A percentile compares a stretch with the other conserved stretches of the same genome.
phyloP scores from a whole-genome alignment of 2,888 invertebrate genomes.

The Tetramorium bicarinatum region DNA sequence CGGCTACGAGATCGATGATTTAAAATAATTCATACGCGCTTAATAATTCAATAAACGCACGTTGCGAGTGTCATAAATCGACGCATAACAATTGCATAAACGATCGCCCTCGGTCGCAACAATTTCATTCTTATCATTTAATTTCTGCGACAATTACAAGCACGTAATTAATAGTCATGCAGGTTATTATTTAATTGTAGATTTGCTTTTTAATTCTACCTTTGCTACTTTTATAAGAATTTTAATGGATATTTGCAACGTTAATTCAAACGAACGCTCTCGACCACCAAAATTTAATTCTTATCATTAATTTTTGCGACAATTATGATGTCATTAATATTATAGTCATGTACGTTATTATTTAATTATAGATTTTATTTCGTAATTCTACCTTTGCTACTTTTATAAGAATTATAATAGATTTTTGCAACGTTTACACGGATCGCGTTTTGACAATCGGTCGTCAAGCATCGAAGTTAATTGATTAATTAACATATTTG shows the following conservation, averaged over 20 bases:
- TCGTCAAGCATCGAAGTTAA: neutral
- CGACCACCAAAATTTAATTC: neutral
- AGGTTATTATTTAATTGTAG: neutral
- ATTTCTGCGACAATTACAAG: neutral
- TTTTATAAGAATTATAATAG: neutral
- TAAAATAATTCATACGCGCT: slow-evolving; percentile 14
- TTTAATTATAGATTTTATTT: neutral
- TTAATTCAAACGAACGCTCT: neutral
- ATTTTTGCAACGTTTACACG: neutral
- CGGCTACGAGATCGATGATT: slow-evolving; percentile 13
- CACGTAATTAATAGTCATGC: no score
- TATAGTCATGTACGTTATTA: neutral
- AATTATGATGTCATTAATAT: no score
- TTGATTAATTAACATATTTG: neutral
- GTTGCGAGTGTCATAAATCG: neutral
- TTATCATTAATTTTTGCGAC: neutral
- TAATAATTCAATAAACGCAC: neutral
- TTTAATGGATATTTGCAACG: neutral
- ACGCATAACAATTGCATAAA: neutral
- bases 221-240: neutral
- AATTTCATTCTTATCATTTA: neutral
- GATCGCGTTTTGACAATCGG: neutral
- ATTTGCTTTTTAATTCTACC: no score
- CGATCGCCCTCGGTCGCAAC: neutral
- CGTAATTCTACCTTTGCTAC: neutral